Percentiles rank a stretch among this genome's conserved stretches.
Evolutionary conservation across 2,888 invertebrate species (phyloP).

Genomic region (Coleophora flavipennella): DNA sequence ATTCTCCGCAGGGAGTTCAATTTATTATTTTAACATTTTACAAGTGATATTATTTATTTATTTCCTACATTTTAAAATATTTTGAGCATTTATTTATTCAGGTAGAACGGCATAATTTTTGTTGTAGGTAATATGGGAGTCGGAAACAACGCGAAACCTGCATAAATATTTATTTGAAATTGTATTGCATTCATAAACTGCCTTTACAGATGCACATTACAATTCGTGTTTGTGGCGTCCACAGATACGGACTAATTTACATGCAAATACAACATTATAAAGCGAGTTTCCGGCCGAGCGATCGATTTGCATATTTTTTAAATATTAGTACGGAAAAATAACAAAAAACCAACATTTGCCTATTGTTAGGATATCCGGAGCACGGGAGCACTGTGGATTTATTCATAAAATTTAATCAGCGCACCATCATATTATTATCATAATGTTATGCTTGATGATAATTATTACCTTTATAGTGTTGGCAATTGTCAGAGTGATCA

Average conservation of each 20-base stretch:
- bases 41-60: neutral
- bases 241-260: constrained; percentile 60
- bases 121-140: neutral
- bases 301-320: constrained; percentile 72
- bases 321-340: constrained; percentile 57
- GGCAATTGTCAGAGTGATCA: too few relatives aligned
- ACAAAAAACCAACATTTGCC: constrained; percentile 52
- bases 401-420: constrained; percentile 64
- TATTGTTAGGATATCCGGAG: constrained; percentile 62
- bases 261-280: constrained; percentile 67
- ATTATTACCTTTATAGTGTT: constrained; percentile 34
- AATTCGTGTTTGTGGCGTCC: constrained; percentile 60
- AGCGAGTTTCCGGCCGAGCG: constrained; percentile 63
- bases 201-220: constrained; percentile 42
- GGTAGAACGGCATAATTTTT: too few relatives aligned
- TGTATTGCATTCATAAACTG: constrained; percentile 41
- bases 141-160: constrained; percentile 22
- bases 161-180: constrained; percentile 18
- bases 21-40: too few relatives aligned
- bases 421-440: constrained; percentile 38
- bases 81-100: too few relatives aligned
- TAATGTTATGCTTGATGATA: constrained; percentile 38
- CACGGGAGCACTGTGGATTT: constrained; percentile 34
- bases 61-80: neutral
- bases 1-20: too few relatives aligned